Percentiles rank a stretch among this genome's conserved stretches.
These are phyloP conservation scores for Helobdella robusta DNA, from an alignment of 2,888 invertebrate species.

Conservation along the genomic window DNA sequence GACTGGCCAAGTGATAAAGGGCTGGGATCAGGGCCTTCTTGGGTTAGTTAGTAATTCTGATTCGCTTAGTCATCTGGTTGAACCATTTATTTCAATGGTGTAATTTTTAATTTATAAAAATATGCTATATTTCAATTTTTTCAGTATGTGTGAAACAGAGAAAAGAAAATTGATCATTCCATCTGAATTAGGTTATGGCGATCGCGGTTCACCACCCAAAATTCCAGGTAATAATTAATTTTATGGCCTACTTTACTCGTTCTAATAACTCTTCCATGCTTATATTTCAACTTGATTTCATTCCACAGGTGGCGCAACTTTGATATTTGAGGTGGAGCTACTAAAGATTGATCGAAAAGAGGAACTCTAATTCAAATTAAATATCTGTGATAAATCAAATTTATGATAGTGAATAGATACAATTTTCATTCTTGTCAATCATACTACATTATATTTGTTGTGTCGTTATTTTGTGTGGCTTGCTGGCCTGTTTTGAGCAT, in stretches of 20 bases:
- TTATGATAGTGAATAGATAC: too few relatives aligned
- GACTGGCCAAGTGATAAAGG: conserved; percentile 75
- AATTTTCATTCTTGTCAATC: too few relatives aligned
- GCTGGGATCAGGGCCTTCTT: conserved; percentile 79
- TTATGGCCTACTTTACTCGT: background rate
- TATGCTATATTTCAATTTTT: conserved; percentile 35
- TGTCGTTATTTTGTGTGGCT: too few relatives aligned
- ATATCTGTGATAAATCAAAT: too few relatives aligned
- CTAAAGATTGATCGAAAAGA: conserved; percentile 60
- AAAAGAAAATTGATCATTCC: conserved; percentile 75
- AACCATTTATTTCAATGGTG: background rate
- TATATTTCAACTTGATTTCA: conserved; percentile 26
- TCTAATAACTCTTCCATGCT: background rate
- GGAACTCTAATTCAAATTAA: conserved; percentile 31
- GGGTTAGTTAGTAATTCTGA: conserved; percentile 53
- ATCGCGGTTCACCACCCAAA: conserved; percentile 68
- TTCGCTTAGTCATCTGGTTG: conserved; percentile 1
- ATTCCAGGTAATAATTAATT: conserved; percentile 59
- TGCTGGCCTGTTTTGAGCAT: too few relatives aligned
- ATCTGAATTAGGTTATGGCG: conserved; percentile 73
- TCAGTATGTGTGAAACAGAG: conserved; percentile 74
- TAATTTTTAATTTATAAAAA: background rate
- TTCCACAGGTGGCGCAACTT: conserved; percentile 62
- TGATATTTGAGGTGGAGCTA: conserved; percentile 71
- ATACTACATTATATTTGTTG: too few relatives aligned